Percentiles rank a stretch among this genome's conserved stretches.
Evolutionary conservation across 2,888 invertebrate genomes (phyloP).

Genomic region (Mycalesis mineus): DNA sequence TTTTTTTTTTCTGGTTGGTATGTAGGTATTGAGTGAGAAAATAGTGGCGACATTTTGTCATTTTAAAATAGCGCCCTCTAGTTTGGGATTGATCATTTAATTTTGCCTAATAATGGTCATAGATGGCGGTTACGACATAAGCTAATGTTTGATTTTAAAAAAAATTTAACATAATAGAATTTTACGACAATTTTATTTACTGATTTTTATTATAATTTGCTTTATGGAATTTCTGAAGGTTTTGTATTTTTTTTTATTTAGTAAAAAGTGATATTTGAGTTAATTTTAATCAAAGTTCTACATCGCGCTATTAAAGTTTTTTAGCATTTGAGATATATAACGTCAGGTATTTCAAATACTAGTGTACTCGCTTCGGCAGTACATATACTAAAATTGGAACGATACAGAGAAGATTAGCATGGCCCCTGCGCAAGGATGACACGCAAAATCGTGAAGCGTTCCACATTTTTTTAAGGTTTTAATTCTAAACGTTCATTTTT

Average conservation of each 20-base stretch:
- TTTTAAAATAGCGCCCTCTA: neutral
- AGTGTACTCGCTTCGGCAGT: conserved; percentile 57
- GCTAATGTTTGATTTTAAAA: neutral
- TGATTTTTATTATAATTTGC: neutral
- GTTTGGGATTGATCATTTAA: neutral
- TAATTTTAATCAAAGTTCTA: neutral
- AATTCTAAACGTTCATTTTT: too few species aligned
- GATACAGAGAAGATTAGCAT: conserved; percentile 62
- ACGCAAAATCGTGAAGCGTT: conserved; percentile 63
- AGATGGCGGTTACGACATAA: neutral
- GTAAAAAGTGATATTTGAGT: neutral
- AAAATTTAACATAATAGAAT: neutral
- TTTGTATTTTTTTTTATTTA: too few species aligned
- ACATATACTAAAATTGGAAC: conserved; percentile 62
- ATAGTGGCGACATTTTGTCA: too few species aligned
- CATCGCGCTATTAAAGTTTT: conserved; percentile 26
- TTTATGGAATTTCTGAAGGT: too few species aligned
- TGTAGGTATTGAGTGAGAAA: too few species aligned
- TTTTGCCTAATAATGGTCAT: neutral
- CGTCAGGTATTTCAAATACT: fast-evolving
- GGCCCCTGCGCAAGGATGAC: conserved; percentile 65
- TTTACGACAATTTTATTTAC: neutral
- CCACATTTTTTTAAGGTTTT: too few species aligned
- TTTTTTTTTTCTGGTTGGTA: too few species aligned
- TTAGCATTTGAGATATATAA: conserved; percentile 16